Evolutionary conservation across 2,888 invertebrate genomes (phyloP).

Genomic region (Eupithecia tripunctaria): DNA sequence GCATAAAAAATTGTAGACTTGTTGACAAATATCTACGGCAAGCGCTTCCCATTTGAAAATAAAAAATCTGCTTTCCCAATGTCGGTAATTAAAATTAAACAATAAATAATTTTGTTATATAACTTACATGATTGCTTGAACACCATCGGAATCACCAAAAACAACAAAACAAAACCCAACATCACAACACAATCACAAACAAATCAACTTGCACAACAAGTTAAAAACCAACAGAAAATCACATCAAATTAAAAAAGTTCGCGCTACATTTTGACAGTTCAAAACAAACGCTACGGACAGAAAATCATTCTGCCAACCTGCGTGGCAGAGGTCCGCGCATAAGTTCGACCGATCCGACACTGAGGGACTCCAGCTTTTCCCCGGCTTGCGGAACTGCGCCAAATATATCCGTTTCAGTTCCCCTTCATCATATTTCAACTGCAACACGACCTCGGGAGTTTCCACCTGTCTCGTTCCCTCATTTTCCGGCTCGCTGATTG

Average conservation of each 20-base stretch:
- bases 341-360: conserved; percentile 65
- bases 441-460: conserved; percentile 75
- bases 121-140: not conserved
- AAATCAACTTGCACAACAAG: not conserved
- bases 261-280: conserved; percentile 43
- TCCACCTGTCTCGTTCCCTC: conserved; percentile 60
- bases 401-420: conserved; percentile 80
- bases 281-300: conserved; percentile 39
- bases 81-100: not conserved
- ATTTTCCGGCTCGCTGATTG: conserved; percentile 54
- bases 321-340: conserved; percentile 80
- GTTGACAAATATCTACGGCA: not conserved
- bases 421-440: conserved; percentile 76
- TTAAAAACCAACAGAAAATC: conserved; percentile 31
- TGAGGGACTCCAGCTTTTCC: conserved; percentile 60
- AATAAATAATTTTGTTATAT: not conserved
- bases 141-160: not conserved
- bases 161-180: conserved; percentile 8
- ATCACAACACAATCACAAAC: conserved; percentile 1
- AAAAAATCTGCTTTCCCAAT: not conserved
- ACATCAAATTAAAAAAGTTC: conserved; percentile 39
- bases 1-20: too few relatives aligned
- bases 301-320: conserved; percentile 65
- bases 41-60: not conserved
- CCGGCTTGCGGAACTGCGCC: conserved; percentile 74